Evolutionary conservation across 2,113 vertebrate genomes (phyloP).

Genomic region (Crotalus horridus): DNA sequence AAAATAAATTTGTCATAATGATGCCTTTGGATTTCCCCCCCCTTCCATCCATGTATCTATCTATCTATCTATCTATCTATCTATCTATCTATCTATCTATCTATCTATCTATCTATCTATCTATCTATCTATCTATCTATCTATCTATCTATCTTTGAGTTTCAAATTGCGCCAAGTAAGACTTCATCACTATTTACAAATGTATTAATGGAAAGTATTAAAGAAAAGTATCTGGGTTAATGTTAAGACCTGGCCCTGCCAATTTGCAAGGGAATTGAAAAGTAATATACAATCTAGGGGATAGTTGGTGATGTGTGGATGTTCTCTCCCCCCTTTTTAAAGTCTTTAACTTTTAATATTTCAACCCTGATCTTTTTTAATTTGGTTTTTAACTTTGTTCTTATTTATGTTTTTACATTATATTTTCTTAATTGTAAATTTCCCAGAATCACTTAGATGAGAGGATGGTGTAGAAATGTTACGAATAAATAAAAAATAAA

Average conservation of each 20-base stretch:
- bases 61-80: too few relatives aligned
- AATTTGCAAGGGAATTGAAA: too few relatives aligned
- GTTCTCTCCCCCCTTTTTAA: neutral
- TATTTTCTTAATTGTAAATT: neutral
- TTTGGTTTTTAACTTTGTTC: neutral
- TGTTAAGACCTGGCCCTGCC: too few relatives aligned
- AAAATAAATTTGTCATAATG: slow-evolving; percentile 27
- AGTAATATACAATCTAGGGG: too few relatives aligned
- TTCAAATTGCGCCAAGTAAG: neutral
- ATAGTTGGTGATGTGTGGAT: too few relatives aligned
- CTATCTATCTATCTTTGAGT: too few relatives aligned
- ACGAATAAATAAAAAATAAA: neutral
- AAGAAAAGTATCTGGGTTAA: neutral
- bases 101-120: too few relatives aligned
- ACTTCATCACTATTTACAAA: neutral
- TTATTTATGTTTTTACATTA: neutral
- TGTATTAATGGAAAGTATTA: neutral
- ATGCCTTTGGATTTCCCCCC: neutral
- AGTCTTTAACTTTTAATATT: neutral
- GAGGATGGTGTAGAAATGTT: neutral
- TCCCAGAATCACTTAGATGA: neutral
- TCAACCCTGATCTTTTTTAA: neutral
- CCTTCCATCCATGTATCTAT: neutral
- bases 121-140: too few relatives aligned
- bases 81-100: too few relatives aligned